phyloP scores from a whole-genome alignment of 1,140 invertebrate species.

The Mizuhopecten yessoensis region DNA sequence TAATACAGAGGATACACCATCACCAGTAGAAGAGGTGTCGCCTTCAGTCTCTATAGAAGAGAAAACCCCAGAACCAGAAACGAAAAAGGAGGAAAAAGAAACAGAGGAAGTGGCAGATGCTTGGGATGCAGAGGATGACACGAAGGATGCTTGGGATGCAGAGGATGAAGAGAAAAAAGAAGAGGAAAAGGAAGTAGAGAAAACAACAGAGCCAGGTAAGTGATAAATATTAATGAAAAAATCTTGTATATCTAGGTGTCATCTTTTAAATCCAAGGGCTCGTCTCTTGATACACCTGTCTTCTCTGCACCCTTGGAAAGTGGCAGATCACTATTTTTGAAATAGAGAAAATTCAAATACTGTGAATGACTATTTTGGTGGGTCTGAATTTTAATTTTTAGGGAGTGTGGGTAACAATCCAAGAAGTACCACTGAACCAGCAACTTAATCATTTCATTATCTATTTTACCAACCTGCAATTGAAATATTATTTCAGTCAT shows the following conservation, averaged over 20 bases:
- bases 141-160: conserved; percentile 67
- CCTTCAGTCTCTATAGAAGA: conserved; percentile 55
- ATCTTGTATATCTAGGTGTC: too few species aligned
- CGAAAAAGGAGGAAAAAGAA: conserved; percentile 39
- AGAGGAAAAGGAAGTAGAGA: conserved; percentile 61
- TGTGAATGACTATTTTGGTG: too few species aligned
- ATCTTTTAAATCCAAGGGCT: too few species aligned
- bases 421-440: too few species aligned
- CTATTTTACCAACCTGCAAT: too few species aligned
- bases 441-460: too few species aligned
- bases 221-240: not conserved
- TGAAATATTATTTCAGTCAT: conserved; percentile 61
- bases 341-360: too few species aligned
- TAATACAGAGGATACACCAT: conserved; percentile 61
- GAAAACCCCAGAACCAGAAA: conserved; percentile 46
- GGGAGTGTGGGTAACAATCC: too few species aligned
- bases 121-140: conserved; percentile 71
- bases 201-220: not conserved
- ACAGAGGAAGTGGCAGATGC: conserved; percentile 63
- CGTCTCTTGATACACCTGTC: too few species aligned
- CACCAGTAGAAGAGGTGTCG: conserved; percentile 62
- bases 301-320: too few species aligned
- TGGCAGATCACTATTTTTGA: too few species aligned
- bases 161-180: conserved; percentile 66
- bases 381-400: too few species aligned